These are phyloP conservation scores for Geotrypetes seraphini DNA, from an alignment of 2,797 vertebrate species.

Conservation along the genomic window DNA sequence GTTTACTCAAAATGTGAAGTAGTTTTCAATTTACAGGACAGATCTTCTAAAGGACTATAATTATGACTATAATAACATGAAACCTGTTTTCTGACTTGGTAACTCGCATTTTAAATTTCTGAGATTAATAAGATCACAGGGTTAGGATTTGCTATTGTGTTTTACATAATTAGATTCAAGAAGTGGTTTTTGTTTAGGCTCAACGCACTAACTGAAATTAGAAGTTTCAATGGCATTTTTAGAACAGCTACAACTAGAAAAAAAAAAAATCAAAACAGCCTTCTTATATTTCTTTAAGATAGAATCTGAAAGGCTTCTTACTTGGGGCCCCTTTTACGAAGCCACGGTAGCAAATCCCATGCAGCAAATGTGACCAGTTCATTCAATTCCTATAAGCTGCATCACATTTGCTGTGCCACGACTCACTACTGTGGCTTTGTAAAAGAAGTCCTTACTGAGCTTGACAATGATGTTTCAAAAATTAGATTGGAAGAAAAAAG, in stretches of 20 bases:
- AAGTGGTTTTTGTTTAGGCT: slow-evolving; percentile 32
- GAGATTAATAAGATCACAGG: slow-evolving; percentile 8
- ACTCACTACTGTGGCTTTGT: too few species aligned
- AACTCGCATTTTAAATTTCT: slow-evolving; percentile 7
- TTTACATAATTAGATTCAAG: slow-evolving; percentile 15
- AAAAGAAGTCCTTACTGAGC: too few species aligned
- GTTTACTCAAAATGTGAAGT: slow-evolving; percentile 18
- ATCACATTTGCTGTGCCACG: too few species aligned
- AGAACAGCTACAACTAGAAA: slow-evolving; percentile 29
- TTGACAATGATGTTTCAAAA: too few species aligned
- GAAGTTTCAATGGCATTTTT: slow-evolving; percentile 31
- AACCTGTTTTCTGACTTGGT: background rate
- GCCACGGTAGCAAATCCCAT: too few species aligned
- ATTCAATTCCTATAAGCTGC: too few species aligned
- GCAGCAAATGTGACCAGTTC: too few species aligned
- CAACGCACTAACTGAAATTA: slow-evolving; percentile 27
- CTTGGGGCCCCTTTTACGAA: too few species aligned
- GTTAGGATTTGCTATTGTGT: slow-evolving; percentile 15
- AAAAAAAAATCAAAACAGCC: too few species aligned
- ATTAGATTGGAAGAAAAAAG: too few species aligned
- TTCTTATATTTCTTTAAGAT: too few species aligned
- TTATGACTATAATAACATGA: background rate
- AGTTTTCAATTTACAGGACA: background rate
- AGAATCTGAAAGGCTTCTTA: too few species aligned
- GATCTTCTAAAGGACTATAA: background rate